These are phyloP conservation scores for Enteromius thamalakanensis DNA, from an alignment of 2,797 vertebrate species.

Conservation along the genomic window DNA sequence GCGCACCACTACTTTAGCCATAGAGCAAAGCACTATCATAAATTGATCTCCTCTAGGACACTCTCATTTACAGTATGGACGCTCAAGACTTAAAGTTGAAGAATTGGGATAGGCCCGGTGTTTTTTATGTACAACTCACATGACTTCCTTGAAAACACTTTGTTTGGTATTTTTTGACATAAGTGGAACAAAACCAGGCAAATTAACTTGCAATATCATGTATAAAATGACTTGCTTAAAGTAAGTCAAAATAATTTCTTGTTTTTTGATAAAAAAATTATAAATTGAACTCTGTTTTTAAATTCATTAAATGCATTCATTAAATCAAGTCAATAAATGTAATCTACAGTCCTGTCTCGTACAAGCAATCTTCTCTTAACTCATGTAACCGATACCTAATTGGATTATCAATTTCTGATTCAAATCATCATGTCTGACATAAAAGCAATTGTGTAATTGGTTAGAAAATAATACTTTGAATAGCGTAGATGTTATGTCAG, in stretches of 20 bases:
- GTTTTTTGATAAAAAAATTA: slow-evolving; percentile 1
- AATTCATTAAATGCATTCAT: slow-evolving; percentile 5
- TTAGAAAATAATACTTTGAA: not conserved
- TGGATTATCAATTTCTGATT: not conserved
- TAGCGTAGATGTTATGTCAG: not conserved
- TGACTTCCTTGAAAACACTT: not conserved
- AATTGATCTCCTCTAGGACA: not conserved
- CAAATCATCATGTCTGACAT: not conserved
- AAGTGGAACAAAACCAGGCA: not conserved
- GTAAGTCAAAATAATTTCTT: not conserved
- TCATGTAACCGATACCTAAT: not conserved
- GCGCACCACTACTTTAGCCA: too few species aligned
- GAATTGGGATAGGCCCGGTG: not conserved
- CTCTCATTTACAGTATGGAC: not conserved
- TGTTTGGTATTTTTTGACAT: not conserved
- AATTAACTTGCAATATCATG: not conserved
- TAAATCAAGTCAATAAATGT: not conserved
- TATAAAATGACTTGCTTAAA: not conserved
- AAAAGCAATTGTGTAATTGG: not conserved
- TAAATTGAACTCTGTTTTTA: not conserved
- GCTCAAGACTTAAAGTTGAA: not conserved
- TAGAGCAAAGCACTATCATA: too few species aligned
- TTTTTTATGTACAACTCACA: not conserved
- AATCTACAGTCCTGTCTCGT: not conserved
- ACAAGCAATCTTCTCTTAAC: slow-evolving; percentile 6